Percentiles rank a stretch among this genome's conserved stretches.
Conservation (phyloP, 2,113 vertebrate genomes). For the Eretmochelys imbricata region DNA sequence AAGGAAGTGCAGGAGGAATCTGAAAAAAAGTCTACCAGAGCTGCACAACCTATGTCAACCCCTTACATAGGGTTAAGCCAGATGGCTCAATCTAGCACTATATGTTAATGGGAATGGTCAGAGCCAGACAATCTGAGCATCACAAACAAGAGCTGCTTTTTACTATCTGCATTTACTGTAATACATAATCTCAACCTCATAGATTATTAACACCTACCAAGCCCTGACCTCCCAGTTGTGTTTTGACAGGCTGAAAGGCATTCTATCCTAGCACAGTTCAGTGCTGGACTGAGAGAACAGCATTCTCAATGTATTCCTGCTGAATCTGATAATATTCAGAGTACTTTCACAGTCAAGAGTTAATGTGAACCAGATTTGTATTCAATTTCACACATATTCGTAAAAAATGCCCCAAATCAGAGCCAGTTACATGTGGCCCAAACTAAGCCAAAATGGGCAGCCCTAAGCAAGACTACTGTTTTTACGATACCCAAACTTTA, state of each 20-base stretch:
- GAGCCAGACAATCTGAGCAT: neutral
- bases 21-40: neutral
- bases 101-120: neutral
- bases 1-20: neutral
- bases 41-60: neutral
- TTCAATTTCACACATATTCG: neutral
- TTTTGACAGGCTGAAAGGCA: neutral
- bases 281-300: neutral
- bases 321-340: neutral
- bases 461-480: neutral
- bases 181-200: neutral
- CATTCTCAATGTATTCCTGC: neutral
- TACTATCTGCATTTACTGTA: neutral
- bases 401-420: conserved; percentile 42
- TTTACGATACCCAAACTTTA: conserved; percentile 33
- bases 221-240: neutral
- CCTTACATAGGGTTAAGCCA: neutral
- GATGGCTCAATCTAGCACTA: neutral
- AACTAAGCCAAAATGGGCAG: conserved; percentile 18
- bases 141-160: neutral
- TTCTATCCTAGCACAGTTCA: neutral
- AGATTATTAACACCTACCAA: neutral
- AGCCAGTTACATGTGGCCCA: conserved; percentile 33
- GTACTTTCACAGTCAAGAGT: conserved; percentile 24
- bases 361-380: neutral